Base-by-base conservation (phyloP, 2,888 invertebrate genomes). In the Athalia cordata region DNA sequence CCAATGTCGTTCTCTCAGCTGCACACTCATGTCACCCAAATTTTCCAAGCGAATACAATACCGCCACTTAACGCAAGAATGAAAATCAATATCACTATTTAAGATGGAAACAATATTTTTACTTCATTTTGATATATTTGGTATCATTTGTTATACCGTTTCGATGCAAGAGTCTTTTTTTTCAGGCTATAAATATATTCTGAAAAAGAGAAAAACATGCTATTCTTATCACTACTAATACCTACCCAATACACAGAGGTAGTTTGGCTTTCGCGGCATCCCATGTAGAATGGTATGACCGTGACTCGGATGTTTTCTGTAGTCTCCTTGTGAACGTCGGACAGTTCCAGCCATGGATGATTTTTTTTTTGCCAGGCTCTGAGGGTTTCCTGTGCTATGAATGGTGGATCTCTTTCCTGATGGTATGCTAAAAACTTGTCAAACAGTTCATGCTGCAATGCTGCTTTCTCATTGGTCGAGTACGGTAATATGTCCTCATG, bases 201-300 rank as follows among this genome's bases (percentile, higher is more conserved):
- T 29, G 1, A 29, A 29, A 29, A 29, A 29, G 29, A 29, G 2
- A 29, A 29, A 29, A 29, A 2, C 29, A 29, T 29, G 2, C 29
- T 29, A 29, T 29, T 29, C 29, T 29, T 29, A 29, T 29, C 29
- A 29, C 29, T 29, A 65, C 11, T 9, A 68, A 29, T 45, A 81
- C 90, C 89, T 90, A 96, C 96, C 97, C 98, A 98, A 90, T 97
- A 98, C 0, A 98, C 97, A 59, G 96, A 95, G 43, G 96, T 96
- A 79, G 96, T 96, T 87, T 98, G 97, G 65, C 96, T 96, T 89
- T 97, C 97, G 79, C 97, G 93, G 86, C 96, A 97, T 55, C 98
- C 98, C 97, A 99, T 98, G 88, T 98, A 99, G 91, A 99, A 99
- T 0, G 99, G 99, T 90, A 98, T 99, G 77, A 99, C 99, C 9